A percentile compares a stretch with the other conserved stretches of the same genome.
phyloP scores from a whole-genome alignment of 2,113 vertebrate species.

The Motacilla alba region DNA sequence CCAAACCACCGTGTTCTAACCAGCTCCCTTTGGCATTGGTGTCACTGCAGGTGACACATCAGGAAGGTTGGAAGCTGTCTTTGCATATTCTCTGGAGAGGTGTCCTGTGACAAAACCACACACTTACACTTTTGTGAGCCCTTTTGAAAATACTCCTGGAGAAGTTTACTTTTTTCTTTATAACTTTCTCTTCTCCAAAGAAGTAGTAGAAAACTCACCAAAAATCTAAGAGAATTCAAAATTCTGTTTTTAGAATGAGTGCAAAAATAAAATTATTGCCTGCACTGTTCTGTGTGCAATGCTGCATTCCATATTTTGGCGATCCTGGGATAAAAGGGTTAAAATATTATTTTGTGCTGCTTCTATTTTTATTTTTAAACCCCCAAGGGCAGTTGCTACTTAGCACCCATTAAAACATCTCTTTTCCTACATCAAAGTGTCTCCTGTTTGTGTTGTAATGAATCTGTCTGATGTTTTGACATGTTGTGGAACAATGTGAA shows the following conservation, averaged over 20 bases:
- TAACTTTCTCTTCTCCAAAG: neutral
- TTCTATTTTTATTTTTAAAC: constrained; percentile 55
- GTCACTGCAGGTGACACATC: neutral
- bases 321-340: neutral
- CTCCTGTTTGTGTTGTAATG: constrained; percentile 43
- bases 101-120: neutral
- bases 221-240: neutral
- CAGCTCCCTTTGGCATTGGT: neutral
- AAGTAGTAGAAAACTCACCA: neutral
- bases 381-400: constrained; percentile 47
- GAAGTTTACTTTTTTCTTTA: neutral
- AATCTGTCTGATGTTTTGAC: constrained; percentile 49
- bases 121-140: rapidly evolving
- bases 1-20: neutral
- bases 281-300: neutral
- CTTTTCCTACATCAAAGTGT: constrained; percentile 52
- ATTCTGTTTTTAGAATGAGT: neutral
- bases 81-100: neutral
- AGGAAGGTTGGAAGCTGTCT: neutral
- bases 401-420: constrained; percentile 48
- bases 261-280: neutral
- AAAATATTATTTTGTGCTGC: constrained; percentile 6
- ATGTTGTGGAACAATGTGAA: constrained; percentile 42
- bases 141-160: neutral
- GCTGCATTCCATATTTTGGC: neutral